A percentile compares a stretch with the other conserved stretches of the same genome.
These are phyloP conservation scores for Dipus sagitta DNA, from an alignment of 2,797 vertebrate species.

Conservation along the genomic window DNA sequence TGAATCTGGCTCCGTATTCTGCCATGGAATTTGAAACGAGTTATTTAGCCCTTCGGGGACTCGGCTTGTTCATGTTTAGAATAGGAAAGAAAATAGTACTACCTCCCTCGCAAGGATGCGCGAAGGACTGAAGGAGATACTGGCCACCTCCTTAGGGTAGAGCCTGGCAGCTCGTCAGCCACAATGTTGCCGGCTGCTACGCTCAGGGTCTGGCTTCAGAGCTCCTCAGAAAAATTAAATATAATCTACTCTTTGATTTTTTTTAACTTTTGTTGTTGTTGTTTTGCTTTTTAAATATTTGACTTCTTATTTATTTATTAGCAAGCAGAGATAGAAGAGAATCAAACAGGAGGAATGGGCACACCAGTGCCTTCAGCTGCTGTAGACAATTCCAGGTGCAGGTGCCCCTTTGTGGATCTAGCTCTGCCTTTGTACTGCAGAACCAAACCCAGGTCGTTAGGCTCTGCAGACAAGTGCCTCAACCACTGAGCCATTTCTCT, in stretches of 20 bases:
- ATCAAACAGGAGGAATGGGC: too few relatives aligned
- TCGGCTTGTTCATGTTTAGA: background rate
- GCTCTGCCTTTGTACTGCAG: too few relatives aligned
- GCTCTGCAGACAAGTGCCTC: too few relatives aligned
- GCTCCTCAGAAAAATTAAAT: background rate
- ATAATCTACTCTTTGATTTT: slow-evolving; percentile 35
- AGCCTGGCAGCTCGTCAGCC: background rate
- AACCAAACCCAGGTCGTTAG: too few relatives aligned
- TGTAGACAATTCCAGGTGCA: too few relatives aligned
- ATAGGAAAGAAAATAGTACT: background rate
- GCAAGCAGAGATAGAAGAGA: too few relatives aligned
- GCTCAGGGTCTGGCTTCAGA: background rate
- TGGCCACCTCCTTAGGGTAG: background rate
- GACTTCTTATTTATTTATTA: too few relatives aligned
- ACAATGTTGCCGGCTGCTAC: background rate
- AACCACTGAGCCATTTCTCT: too few relatives aligned
- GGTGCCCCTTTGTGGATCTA: too few relatives aligned
- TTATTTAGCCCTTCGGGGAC: background rate
- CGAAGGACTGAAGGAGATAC: background rate
- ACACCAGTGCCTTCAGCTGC: too few relatives aligned
- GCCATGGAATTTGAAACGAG: background rate
- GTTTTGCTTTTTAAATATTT: too few relatives aligned
- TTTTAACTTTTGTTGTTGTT: background rate
- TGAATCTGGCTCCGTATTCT: background rate
- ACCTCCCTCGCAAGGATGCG: background rate